These are phyloP conservation scores for Lamellibrachia luymesi DNA, from an alignment of 1,140 invertebrate genomes.

Conservation along the genomic window DNA sequence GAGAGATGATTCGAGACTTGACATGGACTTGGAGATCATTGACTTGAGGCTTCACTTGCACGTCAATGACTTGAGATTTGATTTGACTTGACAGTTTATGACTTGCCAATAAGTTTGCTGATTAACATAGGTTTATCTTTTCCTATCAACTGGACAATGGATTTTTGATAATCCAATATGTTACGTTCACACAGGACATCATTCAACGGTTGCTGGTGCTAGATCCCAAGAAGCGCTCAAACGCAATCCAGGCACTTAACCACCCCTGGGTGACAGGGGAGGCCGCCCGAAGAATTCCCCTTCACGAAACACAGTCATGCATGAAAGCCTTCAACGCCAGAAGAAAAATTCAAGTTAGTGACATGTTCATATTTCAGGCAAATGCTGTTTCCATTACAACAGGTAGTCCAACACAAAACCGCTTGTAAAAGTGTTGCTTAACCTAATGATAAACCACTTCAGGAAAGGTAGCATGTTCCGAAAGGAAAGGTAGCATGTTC, in stretches of 20 bases:
- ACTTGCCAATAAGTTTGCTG: no score
- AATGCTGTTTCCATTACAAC: background rate
- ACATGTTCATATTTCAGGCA: background rate
- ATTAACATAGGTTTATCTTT: no score
- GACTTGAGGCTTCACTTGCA: no score
- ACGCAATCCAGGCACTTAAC: constrained; percentile 17
- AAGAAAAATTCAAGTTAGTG: background rate
- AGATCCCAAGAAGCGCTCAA: constrained; percentile 21
- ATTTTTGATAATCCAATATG: no score
- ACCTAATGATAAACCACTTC: no score
- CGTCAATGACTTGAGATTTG: no score
- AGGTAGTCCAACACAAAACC: background rate
- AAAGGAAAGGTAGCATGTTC: no score
- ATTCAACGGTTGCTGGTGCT: constrained; percentile 16
- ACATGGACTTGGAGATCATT: no score
- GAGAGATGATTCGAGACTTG: no score
- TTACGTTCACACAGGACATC: constrained; percentile 10
- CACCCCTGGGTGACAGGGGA: constrained; percentile 27
- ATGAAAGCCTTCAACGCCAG: background rate
- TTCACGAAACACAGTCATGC: background rate
- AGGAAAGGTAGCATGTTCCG: background rate
- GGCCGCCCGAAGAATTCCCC: background rate
- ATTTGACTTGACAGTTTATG: no score
- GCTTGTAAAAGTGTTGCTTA: no score
- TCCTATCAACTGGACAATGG: no score